Percentiles rank a stretch among this genome's conserved stretches.
Evolutionary conservation across 2,113 vertebrate genomes (phyloP).

Genomic region (Aegithalos caudatus): DNA sequence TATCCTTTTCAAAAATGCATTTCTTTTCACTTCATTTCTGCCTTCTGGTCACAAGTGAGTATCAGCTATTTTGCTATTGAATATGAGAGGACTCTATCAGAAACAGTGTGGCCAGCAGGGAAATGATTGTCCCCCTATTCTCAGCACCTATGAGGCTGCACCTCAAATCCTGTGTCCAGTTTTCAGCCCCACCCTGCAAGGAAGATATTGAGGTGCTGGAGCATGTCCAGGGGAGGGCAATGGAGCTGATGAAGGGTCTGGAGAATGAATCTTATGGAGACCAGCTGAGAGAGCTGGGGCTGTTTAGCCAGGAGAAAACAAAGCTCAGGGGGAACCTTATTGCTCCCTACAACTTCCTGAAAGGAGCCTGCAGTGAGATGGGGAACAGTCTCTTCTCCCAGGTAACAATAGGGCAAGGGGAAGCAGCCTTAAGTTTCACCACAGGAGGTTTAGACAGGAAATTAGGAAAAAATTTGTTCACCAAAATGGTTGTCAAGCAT

Average conservation of each 20-base stretch:
- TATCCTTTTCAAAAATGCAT: background rate
- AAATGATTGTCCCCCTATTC: fast-evolving
- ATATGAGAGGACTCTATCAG: background rate
- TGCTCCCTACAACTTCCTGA: background rate
- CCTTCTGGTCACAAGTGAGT: background rate
- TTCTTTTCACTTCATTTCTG: background rate
- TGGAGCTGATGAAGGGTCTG: background rate
- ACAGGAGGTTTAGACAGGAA: background rate
- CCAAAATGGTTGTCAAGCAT: background rate
- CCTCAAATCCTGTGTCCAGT: background rate
- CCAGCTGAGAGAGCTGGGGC: background rate
- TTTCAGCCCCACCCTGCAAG: background rate
- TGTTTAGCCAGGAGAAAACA: background rate
- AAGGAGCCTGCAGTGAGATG: background rate
- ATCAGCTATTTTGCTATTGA: background rate
- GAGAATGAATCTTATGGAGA: background rate
- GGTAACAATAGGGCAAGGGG: background rate
- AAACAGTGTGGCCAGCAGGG: background rate
- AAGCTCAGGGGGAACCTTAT: background rate
- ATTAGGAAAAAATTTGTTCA: background rate
- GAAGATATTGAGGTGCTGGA: background rate
- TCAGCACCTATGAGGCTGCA: background rate
- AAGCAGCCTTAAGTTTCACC: background rate
- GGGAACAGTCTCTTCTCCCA: background rate
- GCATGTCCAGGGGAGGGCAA: fast-evolving